phyloP scores from a whole-genome alignment of 2,888 invertebrate genomes.

The Idaea aversata region DNA sequence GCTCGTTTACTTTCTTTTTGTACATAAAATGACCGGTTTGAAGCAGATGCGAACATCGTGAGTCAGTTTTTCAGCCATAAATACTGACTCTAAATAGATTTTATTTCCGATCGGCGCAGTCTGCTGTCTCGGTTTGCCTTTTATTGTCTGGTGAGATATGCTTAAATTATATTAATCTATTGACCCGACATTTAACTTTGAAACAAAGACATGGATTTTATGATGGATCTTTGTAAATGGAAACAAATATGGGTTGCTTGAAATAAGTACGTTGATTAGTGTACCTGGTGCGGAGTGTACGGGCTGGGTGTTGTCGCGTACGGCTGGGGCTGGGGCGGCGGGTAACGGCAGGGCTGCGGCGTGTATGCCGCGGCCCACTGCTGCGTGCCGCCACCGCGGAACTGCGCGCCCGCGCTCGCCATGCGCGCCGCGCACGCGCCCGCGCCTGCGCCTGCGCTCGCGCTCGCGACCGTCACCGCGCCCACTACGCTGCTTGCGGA shows the following conservation, averaged over 20 bases:
- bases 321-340: conserved; percentile 73
- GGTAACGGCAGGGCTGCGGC: conserved; percentile 77
- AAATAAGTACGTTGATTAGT: neutral
- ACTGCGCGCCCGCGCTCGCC: conserved; percentile 78
- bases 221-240: neutral
- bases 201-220: neutral
- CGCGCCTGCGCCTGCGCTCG: conserved; percentile 73
- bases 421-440: conserved; percentile 78
- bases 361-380: conserved; percentile 75
- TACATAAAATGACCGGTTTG: conserved; percentile 24
- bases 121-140: conserved; percentile 16
- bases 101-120: conserved; percentile 21
- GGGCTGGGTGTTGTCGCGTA: conserved; percentile 71
- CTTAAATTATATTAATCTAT: conserved; percentile 7
- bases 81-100: conserved; percentile 25
- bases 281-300: conserved; percentile 72
- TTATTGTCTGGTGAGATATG: conserved; percentile 20
- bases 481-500: conserved; percentile 65
- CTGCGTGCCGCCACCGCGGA: conserved; percentile 75
- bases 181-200: neutral
- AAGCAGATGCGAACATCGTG: conserved; percentile 24
- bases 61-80: conserved; percentile 22
- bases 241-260: neutral
- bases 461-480: conserved; percentile 76
- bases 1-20: conserved; percentile 25